Base-by-base conservation (phyloP, 2,888 invertebrate species). In the Oligia strigilis region DNA sequence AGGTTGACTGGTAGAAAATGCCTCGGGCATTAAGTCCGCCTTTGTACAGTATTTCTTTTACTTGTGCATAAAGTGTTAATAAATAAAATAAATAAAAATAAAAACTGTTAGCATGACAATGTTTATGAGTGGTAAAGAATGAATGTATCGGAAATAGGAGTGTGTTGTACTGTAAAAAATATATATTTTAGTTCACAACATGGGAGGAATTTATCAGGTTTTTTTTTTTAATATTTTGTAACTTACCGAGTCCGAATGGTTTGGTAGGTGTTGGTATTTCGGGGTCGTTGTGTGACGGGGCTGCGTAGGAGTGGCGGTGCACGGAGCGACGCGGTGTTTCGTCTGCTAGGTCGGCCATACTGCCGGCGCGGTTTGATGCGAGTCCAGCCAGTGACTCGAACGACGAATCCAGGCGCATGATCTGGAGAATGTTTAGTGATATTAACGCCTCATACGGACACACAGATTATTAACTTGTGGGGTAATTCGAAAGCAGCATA, bases 211-310 rank as follows among this genome's bases (percentile, higher is more conserved):
- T 65, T 77, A 75, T 17, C 60, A 75, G 62, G n/a, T 13, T 46
- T 13, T 52, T 40, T 29, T 58, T 14, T 49, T 64, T n/a, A n/a
- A 11, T 58, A 11, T 62, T 46, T 80, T 64, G 43, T 66, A 88
- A 96, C 98, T 97, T 97, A 99, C 99, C 98, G 91, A 99, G 97
- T 96, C 98, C 98, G 94, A 98, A 98, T 6, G 98, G 98, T 96
- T 98, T 98, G 74, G 98, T 97, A 49, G 98, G 98, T 46, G 97
- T 96, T 46, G 97, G 92, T 60, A 97, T 94, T 74, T 97, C 98
- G 8, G 97, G 95, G 87, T 98, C 98, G 87, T 90, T 92, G 89
- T 94, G 96, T 66, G 95, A 90, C 0, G 97, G 97, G 83, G 97
- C 97, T 0, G 97, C 97, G 94, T 97, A 98, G 77, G 97, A 97